Evolutionary conservation across 1,140 invertebrate species (phyloP), one percentile per base, ranked within the genome.

Genomic region (Neodiprion lecontei): DNA sequence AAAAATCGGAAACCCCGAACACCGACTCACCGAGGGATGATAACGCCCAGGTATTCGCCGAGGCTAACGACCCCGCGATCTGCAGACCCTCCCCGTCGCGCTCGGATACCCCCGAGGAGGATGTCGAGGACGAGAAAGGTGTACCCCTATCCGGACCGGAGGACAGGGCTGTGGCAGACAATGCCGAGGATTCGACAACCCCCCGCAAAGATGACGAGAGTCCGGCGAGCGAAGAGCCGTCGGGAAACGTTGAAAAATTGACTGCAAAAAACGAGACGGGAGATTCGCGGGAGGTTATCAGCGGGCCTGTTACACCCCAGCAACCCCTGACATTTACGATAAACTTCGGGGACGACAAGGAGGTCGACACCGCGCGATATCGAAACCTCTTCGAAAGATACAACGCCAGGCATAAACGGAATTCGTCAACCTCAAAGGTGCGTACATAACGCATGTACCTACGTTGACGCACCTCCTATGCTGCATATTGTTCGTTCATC

Each of bases 351-450:
- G 90, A 89, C 48, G 87, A 90, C n/a, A 92, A 92, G 77, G 84
- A 82, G 72, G 82, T 92, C 49, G 92, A 94, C 80, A 89, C 88
- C 76, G 88, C 87, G 65, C 90, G 88, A 82, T 91, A 90, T 75
- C 92, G 93, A 82, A 91, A 91, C 79, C 82, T 94, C 79, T 91
- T 93, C 77, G 92, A 93, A 78, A 92, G 93, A 79, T 93, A 92
- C 50, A 92, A 93, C 80, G 92, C 90, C 47, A 89, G 92, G 3
- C 93, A 94, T 80, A 90, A 90, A 76, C 88, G 92, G 75, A 92
- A 93, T n/a, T 91, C 92, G 70, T 94, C 93, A 1, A 90, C 93
- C 86, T 93, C 93, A 0, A 91, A 91, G 83, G 80, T 91, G 75
- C 9, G 28, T 40, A 40, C 5, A 40, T 40, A 5, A 40, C 5